A percentile compares a stretch with the other conserved stretches of the same genome.
These are phyloP conservation scores for Aeoliscus strigatus DNA, from an alignment of 2,797 vertebrate genomes.

Conservation along the genomic window DNA sequence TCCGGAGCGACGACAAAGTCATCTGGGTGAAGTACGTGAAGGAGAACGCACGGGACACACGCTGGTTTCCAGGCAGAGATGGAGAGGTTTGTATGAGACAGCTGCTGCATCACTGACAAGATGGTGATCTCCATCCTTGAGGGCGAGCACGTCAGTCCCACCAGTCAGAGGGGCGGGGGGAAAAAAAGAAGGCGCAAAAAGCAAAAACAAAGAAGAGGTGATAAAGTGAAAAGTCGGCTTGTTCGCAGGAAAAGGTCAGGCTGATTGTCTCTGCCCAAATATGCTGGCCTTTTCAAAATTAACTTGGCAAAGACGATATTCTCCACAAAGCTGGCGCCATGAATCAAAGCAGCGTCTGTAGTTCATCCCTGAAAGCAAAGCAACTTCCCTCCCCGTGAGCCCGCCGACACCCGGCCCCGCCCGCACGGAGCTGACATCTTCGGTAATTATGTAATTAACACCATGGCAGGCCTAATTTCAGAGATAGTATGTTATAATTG, in stretches of 20 bases:
- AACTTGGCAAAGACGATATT: constrained; percentile 80
- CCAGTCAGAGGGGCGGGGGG: not conserved
- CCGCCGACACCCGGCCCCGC: constrained; percentile 45
- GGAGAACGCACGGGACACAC: constrained; percentile 48
- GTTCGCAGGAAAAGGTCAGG: constrained; percentile 77
- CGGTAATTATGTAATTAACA: constrained; percentile 83
- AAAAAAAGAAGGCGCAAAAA: constrained; percentile 1
- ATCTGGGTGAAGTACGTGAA: constrained; percentile 62
- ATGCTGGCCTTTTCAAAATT: constrained; percentile 84
- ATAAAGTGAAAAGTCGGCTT: constrained; percentile 66
- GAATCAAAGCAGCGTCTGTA: constrained; percentile 77
- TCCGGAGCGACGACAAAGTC: constrained; percentile 55
- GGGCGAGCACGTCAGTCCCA: constrained; percentile 23
- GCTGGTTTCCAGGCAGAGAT: constrained; percentile 53
- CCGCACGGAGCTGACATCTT: constrained; percentile 64
- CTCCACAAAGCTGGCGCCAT: constrained; percentile 76
- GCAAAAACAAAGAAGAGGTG: constrained; percentile 39
- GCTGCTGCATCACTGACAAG: constrained; percentile 57
- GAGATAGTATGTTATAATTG: constrained; percentile 77
- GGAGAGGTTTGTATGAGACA: too few relatives aligned
- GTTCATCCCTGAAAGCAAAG: constrained; percentile 70
- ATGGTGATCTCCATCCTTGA: constrained; percentile 47
- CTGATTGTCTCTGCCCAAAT: constrained; percentile 81
- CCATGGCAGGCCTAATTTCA: constrained; percentile 77
- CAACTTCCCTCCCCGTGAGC: constrained; percentile 37